These are phyloP conservation scores for Nothoprocta perdicaria DNA, from an alignment of 2,113 vertebrate species.

Conservation along the genomic window DNA sequence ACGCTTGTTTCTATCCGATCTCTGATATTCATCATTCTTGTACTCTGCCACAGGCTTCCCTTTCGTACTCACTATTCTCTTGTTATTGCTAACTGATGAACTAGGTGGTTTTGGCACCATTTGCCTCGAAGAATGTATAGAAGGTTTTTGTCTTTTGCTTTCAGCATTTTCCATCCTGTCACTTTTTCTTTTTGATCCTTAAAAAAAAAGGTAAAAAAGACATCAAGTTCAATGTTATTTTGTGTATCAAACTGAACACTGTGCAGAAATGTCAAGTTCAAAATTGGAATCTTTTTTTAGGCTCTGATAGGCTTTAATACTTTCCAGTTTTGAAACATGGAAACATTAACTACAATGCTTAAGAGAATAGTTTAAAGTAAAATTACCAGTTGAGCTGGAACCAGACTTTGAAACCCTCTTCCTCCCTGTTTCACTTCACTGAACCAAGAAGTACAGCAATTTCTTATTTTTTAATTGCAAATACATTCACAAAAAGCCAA, in stretches of 20 bases:
- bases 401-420: neutral
- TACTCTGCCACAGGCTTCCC: conserved; percentile 78
- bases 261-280: neutral
- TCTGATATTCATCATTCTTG: conserved; percentile 87
- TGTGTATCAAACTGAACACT: neutral
- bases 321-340: neutral
- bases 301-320: neutral
- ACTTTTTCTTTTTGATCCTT: conserved; percentile 94
- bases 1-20: conserved; percentile 82
- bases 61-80: conserved; percentile 80
- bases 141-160: conserved; percentile 87
- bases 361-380: neutral
- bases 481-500: neutral
- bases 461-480: neutral
- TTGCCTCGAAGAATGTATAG: conserved; percentile 84
- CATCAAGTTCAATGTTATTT: neutral
- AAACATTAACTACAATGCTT: neutral
- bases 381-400: neutral
- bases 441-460: neutral
- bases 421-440: neutral
- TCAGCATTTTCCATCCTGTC: conserved; percentile 87
- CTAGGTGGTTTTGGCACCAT: conserved; percentile 83
- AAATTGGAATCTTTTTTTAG: neutral
- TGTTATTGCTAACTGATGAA: conserved; percentile 84
- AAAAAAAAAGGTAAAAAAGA: neutral